Base-by-base conservation (phyloP, 1,140 invertebrate genomes). In the Megathymus violae region DNA sequence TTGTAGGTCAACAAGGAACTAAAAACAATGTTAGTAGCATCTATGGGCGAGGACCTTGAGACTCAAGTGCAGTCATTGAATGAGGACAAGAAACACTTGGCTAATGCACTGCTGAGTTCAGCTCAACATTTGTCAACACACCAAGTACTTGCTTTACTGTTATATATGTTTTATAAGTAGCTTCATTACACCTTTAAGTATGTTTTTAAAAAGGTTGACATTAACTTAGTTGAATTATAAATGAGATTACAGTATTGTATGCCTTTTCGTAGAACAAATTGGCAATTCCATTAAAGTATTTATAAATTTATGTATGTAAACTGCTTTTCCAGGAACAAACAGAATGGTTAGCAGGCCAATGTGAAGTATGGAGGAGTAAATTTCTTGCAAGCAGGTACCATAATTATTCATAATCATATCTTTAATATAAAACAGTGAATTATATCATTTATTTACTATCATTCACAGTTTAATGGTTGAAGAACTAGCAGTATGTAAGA, bases 341-440 rank as follows among this genome's bases (percentile, higher is more conserved):
- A 1, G 97, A 98, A 83, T 97, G 96, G 93, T 88, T 98, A 15
- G 96, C 96, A 16, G 97, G 97, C 1, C 97, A 98, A 76, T 97
- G 97, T 88, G 97, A 99, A 92, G 97, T 98, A 54, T 98, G 97
- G 97, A 94, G 97, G 64, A 98, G 97, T 76, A 98, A 98, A 94
- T 99, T 97, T 91, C 91, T 98, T 71, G 97, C 97, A 15, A 97
- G 96, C 92, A 98, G 85, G 85, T 88, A 77, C 7, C 59, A 44
- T 43, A 61, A 36, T 41, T 62, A 22, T 41, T 27, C 3, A 47
- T 9, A 3, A 31, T 2, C 2, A 22, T 22, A 22, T 22, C 5
- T 22, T 22, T 22, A 5, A 3, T 22, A 22, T n/a, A n/a, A n/a
- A n/a, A n/a, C n/a, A 22, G 22, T 27, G 19, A 7, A 11, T 43